Evolutionary conservation across 2,888 invertebrate species (phyloP), one percentile per base, ranked within the genome.

Genomic region (Aleiodes alternator): DNA sequence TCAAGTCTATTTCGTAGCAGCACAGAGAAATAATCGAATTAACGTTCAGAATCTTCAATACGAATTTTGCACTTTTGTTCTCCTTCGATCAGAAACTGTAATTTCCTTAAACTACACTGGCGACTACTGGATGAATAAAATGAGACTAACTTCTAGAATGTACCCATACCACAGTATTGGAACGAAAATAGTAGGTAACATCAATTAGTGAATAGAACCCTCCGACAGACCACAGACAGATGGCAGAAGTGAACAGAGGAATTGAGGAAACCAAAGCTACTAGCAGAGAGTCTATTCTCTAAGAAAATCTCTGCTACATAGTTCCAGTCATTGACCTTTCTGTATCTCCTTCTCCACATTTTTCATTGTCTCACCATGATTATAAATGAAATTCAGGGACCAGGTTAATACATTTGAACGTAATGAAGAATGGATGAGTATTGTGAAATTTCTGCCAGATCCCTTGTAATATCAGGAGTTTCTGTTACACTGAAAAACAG

Each of bases 161-260:
- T 23, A 48, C n/a, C 38, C 68, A 68, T 31, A 23, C 50, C 4
- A 31, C 2, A 11, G 7, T 57, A 6, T 56, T 55, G 43, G 9
- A 4, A 16, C 16, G 4, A 11, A 11, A 55, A 43, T 70, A 57
- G 43, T 56, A 56, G 34, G 23, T 43, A 12, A 34, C 14, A 43
- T 38, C 70, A 43, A 43, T 70, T 43, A 70, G 56, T 70, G 12
- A 48, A 70, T 70, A 48, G 43, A 48, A 70, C 57, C 31, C 16
- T 23, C 48, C 3, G 48, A 31, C n/a, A n/a, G 6, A 59, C 29
- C 5, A 3, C 14, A 59, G 48, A 48, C 64, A 34, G 34, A 14
- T 38, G 43, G 14, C 14, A 64, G 31, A 64, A 14, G 34, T 14
- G 16, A n/a, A 12, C 12, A 29, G 9, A 50, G 59, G 14, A 53